These are phyloP conservation scores for Nebria ingens DNA, from an alignment of 1,140 invertebrate species.

Conservation along the genomic window DNA sequence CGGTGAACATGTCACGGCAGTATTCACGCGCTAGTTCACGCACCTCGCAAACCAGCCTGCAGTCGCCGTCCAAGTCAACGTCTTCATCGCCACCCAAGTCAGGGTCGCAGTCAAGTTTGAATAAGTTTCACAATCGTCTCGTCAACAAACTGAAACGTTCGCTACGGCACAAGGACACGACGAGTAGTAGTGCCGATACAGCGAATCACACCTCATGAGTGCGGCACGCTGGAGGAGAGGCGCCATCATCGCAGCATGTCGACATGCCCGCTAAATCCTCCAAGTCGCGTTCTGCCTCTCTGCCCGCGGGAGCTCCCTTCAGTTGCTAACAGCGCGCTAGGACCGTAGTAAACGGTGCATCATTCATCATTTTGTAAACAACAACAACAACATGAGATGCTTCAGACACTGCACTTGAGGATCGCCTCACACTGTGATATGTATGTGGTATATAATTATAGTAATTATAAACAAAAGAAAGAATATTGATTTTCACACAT, in stretches of 20 bases:
- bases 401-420: neutral
- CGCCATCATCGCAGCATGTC: too few species aligned
- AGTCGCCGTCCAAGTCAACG: constrained; percentile 40
- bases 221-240: neutral
- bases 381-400: neutral
- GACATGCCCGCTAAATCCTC: too few species aligned
- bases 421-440: neutral
- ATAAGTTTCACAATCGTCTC: constrained; percentile 75
- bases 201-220: constrained; percentile 1
- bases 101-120: constrained; percentile 50
- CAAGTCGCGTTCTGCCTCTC: neutral
- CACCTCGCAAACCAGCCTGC: constrained; percentile 43
- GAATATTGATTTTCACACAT: too few species aligned
- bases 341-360: neutral
- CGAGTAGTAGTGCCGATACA: constrained; percentile 11
- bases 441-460: neutral
- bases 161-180: constrained; percentile 51
- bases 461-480: too few species aligned
- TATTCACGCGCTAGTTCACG: constrained; percentile 50
- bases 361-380: neutral
- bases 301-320: neutral
- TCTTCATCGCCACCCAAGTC: constrained; percentile 47
- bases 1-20: constrained; percentile 44
- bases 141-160: constrained; percentile 74
- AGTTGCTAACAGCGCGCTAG: neutral